Base-by-base conservation (phyloP, 2,113 vertebrate genomes). In the Labrus mixtus region DNA sequence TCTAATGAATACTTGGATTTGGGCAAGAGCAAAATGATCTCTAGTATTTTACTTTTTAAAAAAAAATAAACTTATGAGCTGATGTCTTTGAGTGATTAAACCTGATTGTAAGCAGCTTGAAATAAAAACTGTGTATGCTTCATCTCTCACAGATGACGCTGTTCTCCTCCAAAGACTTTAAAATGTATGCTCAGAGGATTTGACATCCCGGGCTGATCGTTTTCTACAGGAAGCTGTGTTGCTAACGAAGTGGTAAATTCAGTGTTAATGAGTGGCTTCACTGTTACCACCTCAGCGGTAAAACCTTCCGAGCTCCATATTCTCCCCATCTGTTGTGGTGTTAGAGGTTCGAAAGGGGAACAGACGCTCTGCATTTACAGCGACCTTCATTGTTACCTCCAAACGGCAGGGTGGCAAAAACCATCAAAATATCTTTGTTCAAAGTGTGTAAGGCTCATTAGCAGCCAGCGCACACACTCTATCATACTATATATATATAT, bases 241-340 rank as follows among this genome's bases (percentile, higher is more conserved):
- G 97, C 96, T 99, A 99, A 99, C 96, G 90, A 99, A 99, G 97
- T 98, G 97, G 96, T 98, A 98, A 98, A 99, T 99, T 98, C 97
- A 98, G 98, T 96, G 97, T 98, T 99, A 99, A 99, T 99, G 97
- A 99, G 96, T 96, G 96, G 96, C 96, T 97, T 97, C 97, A 96
- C 96, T 97, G 96, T 96, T 98, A 96, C 95, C 97, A 98, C 96
- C 96, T 97, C 95, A 82, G 95, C 97, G 96, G 96, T 96, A 99
- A 97, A 98, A 95, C 95, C 96, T 96, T 97, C 95, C 94, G 88
- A 86, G 93, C 94, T 96, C 95, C 94, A 95, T 94, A 94, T 95
- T 96, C 95, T 89, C 94, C 89, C 97, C 98, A 99, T 99, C 97
- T 99, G 98, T 96, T 96, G 91, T 94, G 94, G 97, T 98, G 97